Evolutionary conservation across 2,113 vertebrate genomes (phyloP), one percentile per base, ranked within the genome.

Genomic region (Lycaon pictus): DNA sequence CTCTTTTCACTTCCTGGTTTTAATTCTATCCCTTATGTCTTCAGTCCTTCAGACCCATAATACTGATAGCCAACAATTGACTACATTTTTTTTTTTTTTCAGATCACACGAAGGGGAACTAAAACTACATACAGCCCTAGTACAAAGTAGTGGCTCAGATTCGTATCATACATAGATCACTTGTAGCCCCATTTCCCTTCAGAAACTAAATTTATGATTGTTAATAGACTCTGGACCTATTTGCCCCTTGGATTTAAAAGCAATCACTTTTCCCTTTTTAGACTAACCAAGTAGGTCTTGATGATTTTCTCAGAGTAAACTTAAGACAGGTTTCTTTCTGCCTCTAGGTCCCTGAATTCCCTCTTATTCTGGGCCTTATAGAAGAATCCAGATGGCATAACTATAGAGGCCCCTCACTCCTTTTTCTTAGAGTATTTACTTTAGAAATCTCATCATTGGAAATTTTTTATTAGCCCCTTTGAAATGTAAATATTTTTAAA

Each of bases 401-500:
- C n/a, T 79, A 7, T 37, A 93, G 16, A 62, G 3, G 8, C 1
- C 4, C 0, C 7, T 43, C 11, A 2, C 20, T 87, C 32, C 4
- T 12, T 87, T 95, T 87, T 43, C 13, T 81, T 63, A 63, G 11
- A 55, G 3, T 5, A 23, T 17, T 58, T 76, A 37, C 23, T 53
- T 77, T 29, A 43, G 37, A 84, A 89, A 82, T 81, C 1, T 7
- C 5, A 2, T 27, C 11, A 32, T 23, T 91, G 2, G 48, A 83
- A 76, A 56, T n/a, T 37, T 2, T 87, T 81, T 63, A 25, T 55
- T 4, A 43, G 4, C 4, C 4, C 53, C 15, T 76, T 89, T 93
- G 80, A 71, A 35, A 71, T 85, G 15, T 55, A 69, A 69, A 51
- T 67, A 92, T 53, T 43, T 71, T 48, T 16, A 51, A 79, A 93